These are phyloP conservation scores for Anthonomus grandis DNA, from an alignment of 1,140 invertebrate genomes.

Conservation along the genomic window DNA sequence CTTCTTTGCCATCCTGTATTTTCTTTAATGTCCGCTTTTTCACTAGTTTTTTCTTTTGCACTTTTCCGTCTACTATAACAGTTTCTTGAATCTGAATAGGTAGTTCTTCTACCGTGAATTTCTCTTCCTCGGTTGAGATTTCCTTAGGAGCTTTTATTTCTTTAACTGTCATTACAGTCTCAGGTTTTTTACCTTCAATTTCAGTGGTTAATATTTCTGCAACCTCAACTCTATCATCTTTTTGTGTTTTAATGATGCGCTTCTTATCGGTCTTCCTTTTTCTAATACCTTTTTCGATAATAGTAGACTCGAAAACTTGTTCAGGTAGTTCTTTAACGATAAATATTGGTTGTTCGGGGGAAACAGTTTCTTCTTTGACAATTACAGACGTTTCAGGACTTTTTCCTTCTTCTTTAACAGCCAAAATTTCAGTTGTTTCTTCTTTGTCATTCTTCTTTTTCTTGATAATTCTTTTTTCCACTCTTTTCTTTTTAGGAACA, in stretches of 20 bases:
- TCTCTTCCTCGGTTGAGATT: too few species aligned
- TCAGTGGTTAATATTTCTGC: slow-evolving; percentile 42
- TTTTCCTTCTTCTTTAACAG: slow-evolving; percentile 43
- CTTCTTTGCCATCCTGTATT: slow-evolving; percentile 37
- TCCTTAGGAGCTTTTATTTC: too few species aligned
- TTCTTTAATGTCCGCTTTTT: slow-evolving; percentile 41
- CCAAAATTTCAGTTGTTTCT: slow-evolving; percentile 41
- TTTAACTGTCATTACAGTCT: slow-evolving; percentile 27
- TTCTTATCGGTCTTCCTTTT: slow-evolving; percentile 43
- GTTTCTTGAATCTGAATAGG: slow-evolving; percentile 38
- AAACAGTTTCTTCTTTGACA: slow-evolving; percentile 33
- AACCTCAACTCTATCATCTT: slow-evolving; percentile 37
- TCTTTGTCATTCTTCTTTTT: slow-evolving; percentile 48
- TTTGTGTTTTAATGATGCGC: slow-evolving; percentile 44
- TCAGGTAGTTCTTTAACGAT: slow-evolving; percentile 37
- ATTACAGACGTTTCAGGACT: slow-evolving; percentile 39
- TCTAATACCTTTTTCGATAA: slow-evolving; percentile 33
- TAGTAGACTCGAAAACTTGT: slow-evolving; percentile 30
- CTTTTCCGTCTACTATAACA: slow-evolving; percentile 31
- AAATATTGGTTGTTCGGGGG: slow-evolving; percentile 32
- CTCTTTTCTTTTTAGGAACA: slow-evolving; percentile 36
- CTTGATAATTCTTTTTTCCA: slow-evolving; percentile 45
- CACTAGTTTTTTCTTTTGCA: slow-evolving; percentile 42
- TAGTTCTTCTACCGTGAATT: too few species aligned
- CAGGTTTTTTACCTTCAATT: slow-evolving; percentile 33